Conservation (phyloP, 2,797 vertebrate species). For the Ambastaia sidthimunki region DNA sequence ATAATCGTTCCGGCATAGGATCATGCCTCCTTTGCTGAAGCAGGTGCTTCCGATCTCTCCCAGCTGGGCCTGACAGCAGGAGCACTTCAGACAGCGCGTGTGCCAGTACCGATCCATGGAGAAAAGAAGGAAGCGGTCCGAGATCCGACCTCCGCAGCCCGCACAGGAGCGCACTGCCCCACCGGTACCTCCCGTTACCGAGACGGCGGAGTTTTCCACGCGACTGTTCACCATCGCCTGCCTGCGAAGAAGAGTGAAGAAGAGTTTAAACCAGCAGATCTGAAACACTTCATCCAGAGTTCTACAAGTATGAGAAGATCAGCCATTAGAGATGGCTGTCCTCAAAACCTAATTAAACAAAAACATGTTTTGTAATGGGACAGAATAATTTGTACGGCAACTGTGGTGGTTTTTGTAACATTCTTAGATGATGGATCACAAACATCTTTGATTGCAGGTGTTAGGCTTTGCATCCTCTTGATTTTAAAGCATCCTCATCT, state of each 20-base stretch:
- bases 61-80: constrained; percentile 84
- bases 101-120: constrained; percentile 85
- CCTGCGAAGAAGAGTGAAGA: constrained; percentile 48
- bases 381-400: neutral
- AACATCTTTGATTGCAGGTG: no score
- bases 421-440: neutral
- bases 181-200: constrained; percentile 69
- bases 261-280: neutral
- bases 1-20: constrained; percentile 85
- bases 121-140: constrained; percentile 81
- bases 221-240: constrained; percentile 79
- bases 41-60: constrained; percentile 83
- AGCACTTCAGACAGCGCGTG: constrained; percentile 82
- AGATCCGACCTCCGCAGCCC: constrained; percentile 78
- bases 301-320: constrained; percentile 20
- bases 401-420: neutral
- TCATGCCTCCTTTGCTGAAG: constrained; percentile 85
- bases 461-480: no score
- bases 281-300: constrained; percentile 11
- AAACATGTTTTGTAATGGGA: constrained; percentile 6
- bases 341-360: neutral
- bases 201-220: constrained; percentile 70
- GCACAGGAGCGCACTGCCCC: constrained; percentile 70
- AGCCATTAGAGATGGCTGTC: constrained; percentile 3
- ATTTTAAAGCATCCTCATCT: neutral